A percentile compares a stretch with the other conserved stretches of the same genome.
These are phyloP conservation scores for Drosophila falleni DNA, from an alignment of 2,888 invertebrate genomes.

Conservation along the genomic window DNA sequence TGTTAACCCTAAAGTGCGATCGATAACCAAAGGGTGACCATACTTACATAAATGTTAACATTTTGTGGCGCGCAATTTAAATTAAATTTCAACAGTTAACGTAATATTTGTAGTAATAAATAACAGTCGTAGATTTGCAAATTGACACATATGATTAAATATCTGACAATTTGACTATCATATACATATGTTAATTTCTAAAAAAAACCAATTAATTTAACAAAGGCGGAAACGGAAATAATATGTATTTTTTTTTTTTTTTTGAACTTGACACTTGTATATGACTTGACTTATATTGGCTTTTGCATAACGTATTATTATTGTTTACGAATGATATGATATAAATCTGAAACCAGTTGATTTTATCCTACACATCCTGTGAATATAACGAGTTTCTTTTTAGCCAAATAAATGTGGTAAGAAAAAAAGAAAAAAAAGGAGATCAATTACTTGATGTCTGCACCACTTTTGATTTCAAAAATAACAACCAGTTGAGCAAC, in stretches of 20 bases:
- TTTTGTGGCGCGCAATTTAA: background rate
- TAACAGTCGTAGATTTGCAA: too few relatives aligned
- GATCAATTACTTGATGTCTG: slow-evolving; percentile 4
- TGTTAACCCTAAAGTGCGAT: slow-evolving; percentile 41
- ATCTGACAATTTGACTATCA: too few relatives aligned
- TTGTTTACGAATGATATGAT: slow-evolving; percentile 3
- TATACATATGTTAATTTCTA: background rate
- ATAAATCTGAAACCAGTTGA: slow-evolving; percentile 9
- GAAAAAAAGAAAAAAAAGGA: background rate
- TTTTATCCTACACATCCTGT: slow-evolving; percentile 41
- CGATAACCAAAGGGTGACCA: slow-evolving; percentile 44
- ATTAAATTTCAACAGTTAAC: background rate
- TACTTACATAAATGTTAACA: background rate
- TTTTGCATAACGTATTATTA: slow-evolving; percentile 13
- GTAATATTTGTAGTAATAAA: too few relatives aligned
- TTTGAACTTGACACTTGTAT: slow-evolving; percentile 15
- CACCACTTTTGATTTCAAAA: slow-evolving; percentile 10
- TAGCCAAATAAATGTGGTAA: slow-evolving; percentile 17
- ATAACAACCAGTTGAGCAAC: slow-evolving; percentile 15
- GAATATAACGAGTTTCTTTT: slow-evolving; percentile 28
- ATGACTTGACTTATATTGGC: slow-evolving; percentile 1
- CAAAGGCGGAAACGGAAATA: slow-evolving; percentile 8
- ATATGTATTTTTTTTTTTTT: background rate
- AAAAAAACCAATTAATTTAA: background rate
- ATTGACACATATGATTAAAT: too few relatives aligned